Evolutionary conservation across 2,797 vertebrate species (phyloP).

Genomic region (Gila robusta): DNA sequence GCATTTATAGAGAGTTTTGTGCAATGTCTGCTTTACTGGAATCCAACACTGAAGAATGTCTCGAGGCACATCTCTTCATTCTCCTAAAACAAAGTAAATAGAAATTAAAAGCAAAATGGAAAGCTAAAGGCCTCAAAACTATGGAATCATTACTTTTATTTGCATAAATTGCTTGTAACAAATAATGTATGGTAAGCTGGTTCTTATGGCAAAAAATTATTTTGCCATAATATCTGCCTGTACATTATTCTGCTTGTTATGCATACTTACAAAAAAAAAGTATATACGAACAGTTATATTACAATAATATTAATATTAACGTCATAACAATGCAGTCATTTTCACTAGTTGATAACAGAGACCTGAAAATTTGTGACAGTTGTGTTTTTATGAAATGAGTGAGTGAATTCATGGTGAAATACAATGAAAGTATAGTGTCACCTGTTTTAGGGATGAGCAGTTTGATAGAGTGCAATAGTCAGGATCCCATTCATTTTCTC

Average conservation of each 20-base stretch:
- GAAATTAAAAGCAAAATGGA: not conserved
- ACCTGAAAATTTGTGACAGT: not conserved
- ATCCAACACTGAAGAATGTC: not conserved
- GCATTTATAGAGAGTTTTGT: not conserved
- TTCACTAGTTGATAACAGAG: not conserved
- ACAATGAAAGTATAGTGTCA: not conserved
- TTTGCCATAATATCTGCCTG: not conserved
- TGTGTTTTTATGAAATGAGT: not conserved
- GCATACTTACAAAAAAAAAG: not conserved
- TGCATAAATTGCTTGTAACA: not conserved
- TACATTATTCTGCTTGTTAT: not conserved
- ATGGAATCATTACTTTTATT: not conserved
- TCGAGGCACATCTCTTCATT: not conserved
- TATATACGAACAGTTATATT: not conserved
- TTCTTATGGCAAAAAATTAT: not conserved
- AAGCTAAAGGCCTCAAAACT: not conserved
- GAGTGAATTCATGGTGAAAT: not conserved
- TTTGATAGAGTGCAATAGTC: not conserved
- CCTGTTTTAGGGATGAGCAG: not conserved
- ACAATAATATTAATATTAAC: not conserved
- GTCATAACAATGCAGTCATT: not conserved
- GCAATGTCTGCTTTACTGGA: not conserved
- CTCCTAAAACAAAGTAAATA: not conserved
- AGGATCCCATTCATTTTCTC: not conserved
- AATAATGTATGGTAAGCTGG: not conserved